Conservation (phyloP, 2,888 invertebrate genomes). For the Rhingia rostrata region DNA sequence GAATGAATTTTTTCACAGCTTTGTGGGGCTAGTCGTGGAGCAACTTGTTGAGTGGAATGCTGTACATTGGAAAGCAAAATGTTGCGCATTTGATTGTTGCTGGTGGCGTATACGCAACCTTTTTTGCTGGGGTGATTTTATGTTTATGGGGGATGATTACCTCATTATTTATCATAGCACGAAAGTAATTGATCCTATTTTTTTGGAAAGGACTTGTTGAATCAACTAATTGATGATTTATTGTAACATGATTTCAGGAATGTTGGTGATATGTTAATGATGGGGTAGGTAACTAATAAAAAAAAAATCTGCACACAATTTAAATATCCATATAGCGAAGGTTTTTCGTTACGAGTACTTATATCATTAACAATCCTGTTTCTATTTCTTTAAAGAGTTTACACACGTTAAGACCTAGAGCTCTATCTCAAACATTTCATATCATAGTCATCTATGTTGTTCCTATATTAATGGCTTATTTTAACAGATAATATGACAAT, state of each 20-base stretch:
- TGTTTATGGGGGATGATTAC: neutral
- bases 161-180: neutral
- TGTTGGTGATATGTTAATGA: too few species aligned
- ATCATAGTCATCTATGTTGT: too few species aligned
- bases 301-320: too few species aligned
- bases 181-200: neutral
- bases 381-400: too few species aligned
- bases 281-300: too few species aligned
- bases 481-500: too few species aligned
- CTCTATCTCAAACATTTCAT: too few species aligned
- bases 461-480: too few species aligned
- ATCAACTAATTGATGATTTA: neutral
- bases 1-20: neutral
- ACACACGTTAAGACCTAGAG: too few species aligned
- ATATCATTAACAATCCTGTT: too few species aligned
- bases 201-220: neutral
- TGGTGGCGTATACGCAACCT: slow-evolving; percentile 38
- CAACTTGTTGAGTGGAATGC: slow-evolving; percentile 52
- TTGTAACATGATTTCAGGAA: neutral
- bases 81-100: slow-evolving; percentile 6
- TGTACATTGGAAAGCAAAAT: neutral
- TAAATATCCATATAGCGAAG: too few species aligned
- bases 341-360: too few species aligned
- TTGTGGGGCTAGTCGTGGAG: slow-evolving; percentile 13
- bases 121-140: neutral